A percentile compares a stretch with the other conserved stretches of the same genome.
Conservation (phyloP, 2,113 vertebrate species). For the Coregonus clupeaformis region DNA sequence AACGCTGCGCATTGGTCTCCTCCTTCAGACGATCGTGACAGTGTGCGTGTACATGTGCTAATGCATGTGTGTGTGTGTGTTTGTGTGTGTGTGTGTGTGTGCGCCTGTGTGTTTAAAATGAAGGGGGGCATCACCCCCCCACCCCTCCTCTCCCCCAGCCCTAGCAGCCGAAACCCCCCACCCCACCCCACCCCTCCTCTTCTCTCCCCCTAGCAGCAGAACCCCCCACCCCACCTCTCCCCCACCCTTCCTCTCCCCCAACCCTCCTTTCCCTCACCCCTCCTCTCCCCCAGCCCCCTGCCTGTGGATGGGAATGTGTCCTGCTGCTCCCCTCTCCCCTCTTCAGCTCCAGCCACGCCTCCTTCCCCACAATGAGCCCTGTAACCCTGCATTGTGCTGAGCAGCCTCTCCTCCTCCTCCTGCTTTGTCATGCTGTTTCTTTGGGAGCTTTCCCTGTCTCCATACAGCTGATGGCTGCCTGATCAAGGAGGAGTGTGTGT, state of each 20-base stretch:
- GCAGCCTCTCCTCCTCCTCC: neutral
- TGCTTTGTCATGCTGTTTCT: constrained; percentile 55
- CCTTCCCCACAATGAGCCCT: constrained; percentile 46
- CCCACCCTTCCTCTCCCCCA: neutral
- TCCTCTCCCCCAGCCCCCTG: constrained; percentile 15
- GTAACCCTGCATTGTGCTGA: constrained; percentile 5
- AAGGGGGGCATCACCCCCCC: no score
- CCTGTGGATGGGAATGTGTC: constrained; percentile 45
- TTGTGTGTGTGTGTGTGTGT: no score
- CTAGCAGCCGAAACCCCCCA: no score
- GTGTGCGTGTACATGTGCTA: no score
- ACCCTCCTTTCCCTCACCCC: constrained; percentile 4
- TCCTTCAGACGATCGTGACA: no score
- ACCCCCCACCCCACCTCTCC: no score
- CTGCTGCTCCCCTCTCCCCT: constrained; percentile 34
- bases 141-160: no score
- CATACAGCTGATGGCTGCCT: constrained; percentile 44
- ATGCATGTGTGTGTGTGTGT: no score
- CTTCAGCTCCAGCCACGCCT: constrained; percentile 13
- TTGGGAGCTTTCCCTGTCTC: constrained; percentile 31
- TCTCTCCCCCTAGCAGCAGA: no score
- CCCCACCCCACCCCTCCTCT: no score
- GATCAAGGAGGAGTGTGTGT: neutral
- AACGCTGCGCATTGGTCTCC: no score
- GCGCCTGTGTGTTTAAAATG: no score